A percentile compares a stretch with the other conserved stretches of the same genome.
Evolutionary conservation across 2,113 vertebrate species (phyloP).

Genomic region (Myiopsitta monachus): DNA sequence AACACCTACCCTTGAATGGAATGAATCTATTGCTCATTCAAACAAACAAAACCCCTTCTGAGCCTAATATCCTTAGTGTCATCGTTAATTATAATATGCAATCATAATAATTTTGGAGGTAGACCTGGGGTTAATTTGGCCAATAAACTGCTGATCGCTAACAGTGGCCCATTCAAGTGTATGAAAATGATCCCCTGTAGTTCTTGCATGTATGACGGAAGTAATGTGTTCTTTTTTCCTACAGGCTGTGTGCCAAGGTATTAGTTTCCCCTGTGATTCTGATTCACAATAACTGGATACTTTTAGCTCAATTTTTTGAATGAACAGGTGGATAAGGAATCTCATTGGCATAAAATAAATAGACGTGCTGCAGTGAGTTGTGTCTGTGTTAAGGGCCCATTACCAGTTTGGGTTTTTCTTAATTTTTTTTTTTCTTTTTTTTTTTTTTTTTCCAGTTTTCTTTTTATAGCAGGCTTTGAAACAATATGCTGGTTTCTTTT

Average conservation of each 20-base stretch:
- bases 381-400: background rate
- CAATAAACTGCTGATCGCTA: conserved; percentile 15
- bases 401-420: background rate
- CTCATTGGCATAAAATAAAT: background rate
- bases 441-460: background rate
- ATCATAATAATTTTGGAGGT: conserved; percentile 40
- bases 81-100: conserved; percentile 14
- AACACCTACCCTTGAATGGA: background rate
- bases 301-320: background rate
- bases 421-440: background rate
- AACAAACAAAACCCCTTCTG: conserved; percentile 44
- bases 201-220: conserved; percentile 5
- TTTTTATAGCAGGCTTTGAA: background rate
- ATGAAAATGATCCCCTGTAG: conserved; percentile 12
- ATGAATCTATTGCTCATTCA: background rate
- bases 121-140: conserved; percentile 57
- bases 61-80: conserved; percentile 58
- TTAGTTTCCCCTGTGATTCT: background rate
- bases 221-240: conserved; percentile 33
- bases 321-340: conserved; percentile 51
- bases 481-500: background rate
- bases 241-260: conserved; percentile 13
- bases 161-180: background rate
- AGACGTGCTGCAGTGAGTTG: background rate
- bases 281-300: conserved; percentile 15